Base-by-base conservation (phyloP, 30 jellyfish, hydroid and myxozoan genomes). In the Aurelia aurita region DNA sequence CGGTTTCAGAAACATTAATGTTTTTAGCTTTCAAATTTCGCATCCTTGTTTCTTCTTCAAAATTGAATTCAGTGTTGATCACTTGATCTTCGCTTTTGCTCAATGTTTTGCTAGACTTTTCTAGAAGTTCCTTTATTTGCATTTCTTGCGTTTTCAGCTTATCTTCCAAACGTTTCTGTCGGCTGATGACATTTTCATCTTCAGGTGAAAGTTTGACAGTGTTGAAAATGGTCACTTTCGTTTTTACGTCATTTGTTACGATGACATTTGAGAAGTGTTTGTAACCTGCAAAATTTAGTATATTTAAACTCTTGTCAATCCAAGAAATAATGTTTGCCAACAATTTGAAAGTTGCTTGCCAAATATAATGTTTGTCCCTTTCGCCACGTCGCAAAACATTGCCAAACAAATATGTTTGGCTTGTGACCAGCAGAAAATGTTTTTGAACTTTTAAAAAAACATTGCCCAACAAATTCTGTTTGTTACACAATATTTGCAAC, bases 71-170 rank as follows among this genome's bases (percentile, higher is more conserved):
- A 53, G 77, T 87, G 26, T 23, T 60, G 58, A 92, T 74, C 6
- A 61, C 58, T 61, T 92, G 98, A 19, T 74, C 60, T 60, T 83
- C 60, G 22, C 72, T 69, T 57, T 71, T 77, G 57, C 96, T 77
- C 34, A 70, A 45, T 11, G 61, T 71, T 45, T 65, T 67, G 20
- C 34, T 51, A n/a, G 96, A 72, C 46, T 23, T 55, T 8, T 51
- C 29, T 25, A 46, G 60, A 3, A 77, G 81, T 29, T 46, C 25
- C 19, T 39, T 54, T 5, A 86, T 34, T 26, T 71, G 67, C 9
- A 26, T 58, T 22, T 45, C 69, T 23, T 84, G 94, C 27, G 55
- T 49, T 25, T n/a, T 68, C 61, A 86, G 19, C 23, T 47, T 62
- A 16, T n/a, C 21, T 58, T 81, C 71, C 43, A 71, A 22, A 2